phyloP scores from a whole-genome alignment of 2,797 vertebrate genomes.

The Diglossa cyanea region DNA sequence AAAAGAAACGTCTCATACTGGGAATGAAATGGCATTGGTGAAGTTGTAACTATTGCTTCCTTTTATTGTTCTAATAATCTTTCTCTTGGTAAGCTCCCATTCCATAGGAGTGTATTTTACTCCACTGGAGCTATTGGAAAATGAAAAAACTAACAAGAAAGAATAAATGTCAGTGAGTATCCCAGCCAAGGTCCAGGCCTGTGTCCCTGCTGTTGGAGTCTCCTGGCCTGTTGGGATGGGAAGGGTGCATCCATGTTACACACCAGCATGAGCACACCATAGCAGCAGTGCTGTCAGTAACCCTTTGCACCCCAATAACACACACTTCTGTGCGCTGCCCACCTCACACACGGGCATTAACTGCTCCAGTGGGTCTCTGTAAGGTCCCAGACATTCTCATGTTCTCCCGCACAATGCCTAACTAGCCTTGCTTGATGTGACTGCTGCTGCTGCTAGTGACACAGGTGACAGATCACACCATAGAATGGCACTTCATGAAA shows the following conservation, averaged over 20 bases:
- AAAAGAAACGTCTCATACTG: neutral
- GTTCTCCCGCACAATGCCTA: neutral
- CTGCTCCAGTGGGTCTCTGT: no score
- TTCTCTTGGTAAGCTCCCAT: neutral
- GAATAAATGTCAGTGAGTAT: neutral
- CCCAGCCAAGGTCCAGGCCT: neutral
- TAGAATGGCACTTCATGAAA: accelerated
- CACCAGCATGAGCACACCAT: accelerated
- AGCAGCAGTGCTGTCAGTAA: neutral
- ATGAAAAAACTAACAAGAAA: neutral
- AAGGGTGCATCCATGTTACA: neutral
- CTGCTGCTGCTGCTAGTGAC: accelerated
- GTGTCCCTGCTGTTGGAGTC: neutral
- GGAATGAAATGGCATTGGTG: neutral
- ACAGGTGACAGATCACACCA: neutral
- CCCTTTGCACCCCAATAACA: accelerated
- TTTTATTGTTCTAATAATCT: neutral
- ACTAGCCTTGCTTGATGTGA: neutral
- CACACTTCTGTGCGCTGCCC: neutral
- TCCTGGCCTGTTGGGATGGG: neutral
- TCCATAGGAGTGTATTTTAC: neutral
- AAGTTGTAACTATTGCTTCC: neutral
- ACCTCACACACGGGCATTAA: neutral
- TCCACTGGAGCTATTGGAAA: neutral
- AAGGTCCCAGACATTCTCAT: neutral